Conservation (phyloP, 2,113 vertebrate genomes). For the Menidia beryllina region DNA sequence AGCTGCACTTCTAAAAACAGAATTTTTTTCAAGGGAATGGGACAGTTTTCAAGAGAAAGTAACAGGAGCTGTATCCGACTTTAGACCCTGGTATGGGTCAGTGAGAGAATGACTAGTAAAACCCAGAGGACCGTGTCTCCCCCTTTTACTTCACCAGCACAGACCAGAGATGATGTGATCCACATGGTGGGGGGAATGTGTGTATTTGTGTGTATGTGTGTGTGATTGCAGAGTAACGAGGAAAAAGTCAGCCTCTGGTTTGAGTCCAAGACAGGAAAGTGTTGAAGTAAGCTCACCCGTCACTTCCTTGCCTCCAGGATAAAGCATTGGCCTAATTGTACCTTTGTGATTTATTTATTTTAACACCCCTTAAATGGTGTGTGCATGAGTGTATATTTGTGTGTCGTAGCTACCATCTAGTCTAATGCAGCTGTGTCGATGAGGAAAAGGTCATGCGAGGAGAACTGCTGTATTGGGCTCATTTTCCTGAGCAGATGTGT, state of each 20-base stretch:
- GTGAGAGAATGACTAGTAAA: slow-evolving; percentile 62
- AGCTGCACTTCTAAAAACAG: slow-evolving; percentile 56
- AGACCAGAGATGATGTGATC: slow-evolving; percentile 67
- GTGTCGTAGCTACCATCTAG: slow-evolving; percentile 1
- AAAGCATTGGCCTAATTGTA: slow-evolving; percentile 55
- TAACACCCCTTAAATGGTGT: slow-evolving; percentile 35
- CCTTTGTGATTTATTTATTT: slow-evolving; percentile 54
- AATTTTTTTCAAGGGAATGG: slow-evolving; percentile 47
- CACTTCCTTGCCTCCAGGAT: slow-evolving; percentile 53
- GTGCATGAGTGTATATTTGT: neutral
- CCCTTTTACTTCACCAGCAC: slow-evolving; percentile 43
- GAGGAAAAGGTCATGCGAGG: slow-evolving; percentile 66
- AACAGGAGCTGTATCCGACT: slow-evolving; percentile 54
- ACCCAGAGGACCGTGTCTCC: slow-evolving; percentile 61
- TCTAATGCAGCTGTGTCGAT: slow-evolving; percentile 16
- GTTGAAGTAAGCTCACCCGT: slow-evolving; percentile 55
- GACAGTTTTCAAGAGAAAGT: slow-evolving; percentile 39
- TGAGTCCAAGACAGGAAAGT: slow-evolving; percentile 61
- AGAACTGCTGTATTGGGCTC: slow-evolving; percentile 46
- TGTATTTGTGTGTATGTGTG: slow-evolving; percentile 24
- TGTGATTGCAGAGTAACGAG: slow-evolving; percentile 38
- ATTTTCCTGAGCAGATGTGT: slow-evolving; percentile 57
- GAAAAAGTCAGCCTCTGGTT: slow-evolving; percentile 55
- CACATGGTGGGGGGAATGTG: slow-evolving; percentile 36
- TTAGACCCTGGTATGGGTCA: slow-evolving; percentile 63